Evolutionary conservation across 2,113 vertebrate species (phyloP).

Genomic region (Sminthopsis crassicaudata): DNA sequence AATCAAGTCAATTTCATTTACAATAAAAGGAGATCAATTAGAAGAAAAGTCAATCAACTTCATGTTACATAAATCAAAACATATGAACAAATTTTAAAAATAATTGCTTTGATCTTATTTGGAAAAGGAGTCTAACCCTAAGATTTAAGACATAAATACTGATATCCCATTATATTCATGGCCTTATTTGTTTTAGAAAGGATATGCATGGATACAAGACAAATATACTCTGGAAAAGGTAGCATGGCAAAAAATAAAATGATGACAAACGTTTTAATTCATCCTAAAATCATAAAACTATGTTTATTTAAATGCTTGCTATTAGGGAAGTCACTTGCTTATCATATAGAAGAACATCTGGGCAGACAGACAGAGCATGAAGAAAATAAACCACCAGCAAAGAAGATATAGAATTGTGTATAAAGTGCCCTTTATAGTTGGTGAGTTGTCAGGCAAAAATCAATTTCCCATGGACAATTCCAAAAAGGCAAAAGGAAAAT

Average conservation of each 20-base stretch:
- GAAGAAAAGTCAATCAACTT: background rate
- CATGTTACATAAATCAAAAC: background rate
- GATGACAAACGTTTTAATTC: background rate
- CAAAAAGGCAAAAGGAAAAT: conserved; percentile 36
- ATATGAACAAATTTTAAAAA: background rate
- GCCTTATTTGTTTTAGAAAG: background rate
- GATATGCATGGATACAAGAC: background rate
- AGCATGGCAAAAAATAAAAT: background rate
- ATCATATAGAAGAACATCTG: conserved; percentile 49
- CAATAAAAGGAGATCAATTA: background rate
- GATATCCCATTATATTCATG: background rate
- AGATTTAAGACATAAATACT: background rate
- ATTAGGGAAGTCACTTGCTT: conserved; percentile 47
- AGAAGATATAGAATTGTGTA: conserved; percentile 49
- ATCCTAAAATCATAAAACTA: conserved; percentile 2
- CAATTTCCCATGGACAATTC: conserved; percentile 56
- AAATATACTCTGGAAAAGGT: background rate
- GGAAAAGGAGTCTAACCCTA: background rate
- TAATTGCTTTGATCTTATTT: background rate
- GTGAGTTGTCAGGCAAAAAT: conserved; percentile 60
- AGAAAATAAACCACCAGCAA: conserved; percentile 46
- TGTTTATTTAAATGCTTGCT: background rate
- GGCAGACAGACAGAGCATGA: background rate
- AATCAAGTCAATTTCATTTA: background rate
- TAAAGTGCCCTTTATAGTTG: conserved; percentile 35